Evolutionary conservation across 2,113 vertebrate genomes (phyloP).

Genomic region (Anarhynchus alexandrinus): DNA sequence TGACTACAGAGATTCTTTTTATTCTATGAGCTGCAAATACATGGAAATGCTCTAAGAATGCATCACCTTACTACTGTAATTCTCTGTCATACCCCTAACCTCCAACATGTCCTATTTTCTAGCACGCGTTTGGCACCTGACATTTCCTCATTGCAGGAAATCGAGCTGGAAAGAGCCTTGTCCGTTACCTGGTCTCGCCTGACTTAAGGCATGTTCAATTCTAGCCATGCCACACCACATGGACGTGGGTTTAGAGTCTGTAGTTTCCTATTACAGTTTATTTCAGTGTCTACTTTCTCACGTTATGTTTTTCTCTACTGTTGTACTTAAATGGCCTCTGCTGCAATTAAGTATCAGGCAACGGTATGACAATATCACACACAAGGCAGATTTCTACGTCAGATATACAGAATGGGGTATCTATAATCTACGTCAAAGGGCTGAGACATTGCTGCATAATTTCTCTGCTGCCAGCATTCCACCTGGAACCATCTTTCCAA

Average conservation of each 20-base stretch:
- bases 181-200: background rate
- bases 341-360: background rate
- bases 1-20: background rate
- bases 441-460: background rate
- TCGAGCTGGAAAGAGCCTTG: background rate
- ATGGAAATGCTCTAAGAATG: background rate
- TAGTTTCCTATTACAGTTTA: background rate
- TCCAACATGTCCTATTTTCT: background rate
- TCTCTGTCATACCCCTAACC: background rate
- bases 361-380: background rate
- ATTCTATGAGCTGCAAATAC: background rate
- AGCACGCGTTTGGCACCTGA: background rate
- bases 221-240: accelerated
- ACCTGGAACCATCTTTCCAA: background rate
- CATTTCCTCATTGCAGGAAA: background rate
- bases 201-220: background rate
- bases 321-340: background rate
- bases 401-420: background rate
- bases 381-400: background rate
- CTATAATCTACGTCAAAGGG: background rate
- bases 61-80: background rate
- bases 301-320: background rate
- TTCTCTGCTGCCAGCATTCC: background rate
- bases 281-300: background rate
- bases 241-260: background rate